These are phyloP conservation scores for Patella depressa DNA, from an alignment of 2,888 invertebrate genomes.

Conservation along the genomic window DNA sequence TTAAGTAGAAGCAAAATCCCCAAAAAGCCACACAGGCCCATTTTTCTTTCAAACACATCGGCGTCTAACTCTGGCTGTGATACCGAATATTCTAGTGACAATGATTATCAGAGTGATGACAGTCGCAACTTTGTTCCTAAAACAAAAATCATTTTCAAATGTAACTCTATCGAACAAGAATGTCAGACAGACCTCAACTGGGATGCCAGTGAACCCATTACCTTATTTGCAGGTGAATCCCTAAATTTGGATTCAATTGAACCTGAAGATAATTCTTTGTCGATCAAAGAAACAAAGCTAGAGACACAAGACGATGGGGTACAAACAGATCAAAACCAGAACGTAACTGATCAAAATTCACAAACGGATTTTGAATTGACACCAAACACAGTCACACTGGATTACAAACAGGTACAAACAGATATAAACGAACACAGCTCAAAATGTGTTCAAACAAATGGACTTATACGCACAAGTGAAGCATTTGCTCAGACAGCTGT, in stretches of 20 bases:
- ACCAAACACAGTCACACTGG: neutral
- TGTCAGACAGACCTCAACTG: neutral
- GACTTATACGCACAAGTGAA: neutral
- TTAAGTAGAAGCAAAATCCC: neutral
- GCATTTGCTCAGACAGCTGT: neutral
- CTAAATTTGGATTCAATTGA: too few relatives aligned
- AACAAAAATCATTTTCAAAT: neutral
- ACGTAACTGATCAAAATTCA: neutral
- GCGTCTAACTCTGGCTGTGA: neutral
- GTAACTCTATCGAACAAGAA: neutral
- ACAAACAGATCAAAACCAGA: neutral
- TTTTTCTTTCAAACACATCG: too few relatives aligned
- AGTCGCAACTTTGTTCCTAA: neutral
- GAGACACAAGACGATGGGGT: neutral
- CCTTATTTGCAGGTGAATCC: too few relatives aligned
- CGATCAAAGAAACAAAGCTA: neutral
- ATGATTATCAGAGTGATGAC: neutral
- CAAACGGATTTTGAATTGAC: neutral
- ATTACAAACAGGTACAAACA: neutral
- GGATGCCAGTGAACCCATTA: neutral
- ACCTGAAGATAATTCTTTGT: neutral
- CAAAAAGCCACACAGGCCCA: too few relatives aligned
- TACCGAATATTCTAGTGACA: neutral
- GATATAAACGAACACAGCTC: neutral
- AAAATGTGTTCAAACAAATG: neutral